A percentile compares a stretch with the other conserved stretches of the same genome.
Conservation (phyloP, 2,113 vertebrate species). For the Eurystomus gularis region DNA sequence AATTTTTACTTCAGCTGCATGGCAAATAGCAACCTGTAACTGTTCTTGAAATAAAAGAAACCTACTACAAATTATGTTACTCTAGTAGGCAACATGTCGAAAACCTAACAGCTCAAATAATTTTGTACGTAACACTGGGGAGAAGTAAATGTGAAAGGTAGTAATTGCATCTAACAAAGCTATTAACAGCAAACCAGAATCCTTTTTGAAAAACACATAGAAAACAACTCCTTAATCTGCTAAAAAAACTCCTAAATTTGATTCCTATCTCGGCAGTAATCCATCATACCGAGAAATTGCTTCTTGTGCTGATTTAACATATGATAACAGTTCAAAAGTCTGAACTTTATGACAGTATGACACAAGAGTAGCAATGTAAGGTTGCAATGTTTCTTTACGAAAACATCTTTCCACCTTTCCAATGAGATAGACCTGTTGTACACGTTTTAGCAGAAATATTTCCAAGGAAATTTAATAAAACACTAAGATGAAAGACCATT, state of each 20-base stretch:
- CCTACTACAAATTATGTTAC: not conserved
- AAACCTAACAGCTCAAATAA: not conserved
- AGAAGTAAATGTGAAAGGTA: not conserved
- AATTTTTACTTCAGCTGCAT: not conserved
- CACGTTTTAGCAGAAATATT: not conserved
- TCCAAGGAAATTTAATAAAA: not conserved
- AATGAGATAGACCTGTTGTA: not conserved
- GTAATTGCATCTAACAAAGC: not conserved
- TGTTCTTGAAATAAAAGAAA: not conserved
- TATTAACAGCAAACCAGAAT: not conserved
- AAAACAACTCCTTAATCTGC: not conserved
- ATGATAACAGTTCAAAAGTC: not conserved
- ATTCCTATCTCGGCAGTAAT: slow-evolving; percentile 7
- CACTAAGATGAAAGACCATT: not conserved
- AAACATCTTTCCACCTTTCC: not conserved
- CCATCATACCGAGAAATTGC: slow-evolving; percentile 16
- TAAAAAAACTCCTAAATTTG: not conserved
- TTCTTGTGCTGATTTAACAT: slow-evolving; percentile 10
- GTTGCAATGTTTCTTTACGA: not conserved
- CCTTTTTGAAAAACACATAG: not conserved
- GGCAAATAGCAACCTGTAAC: not conserved
- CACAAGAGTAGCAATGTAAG: not conserved
- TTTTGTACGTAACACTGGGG: not conserved
- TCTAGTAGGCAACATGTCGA: not conserved
- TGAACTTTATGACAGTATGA: not conserved